A percentile compares a stretch with the other conserved stretches of the same genome.
These are phyloP conservation scores for Pygoscelis adeliae DNA, from an alignment of 2,113 vertebrate genomes.

Conservation along the genomic window DNA sequence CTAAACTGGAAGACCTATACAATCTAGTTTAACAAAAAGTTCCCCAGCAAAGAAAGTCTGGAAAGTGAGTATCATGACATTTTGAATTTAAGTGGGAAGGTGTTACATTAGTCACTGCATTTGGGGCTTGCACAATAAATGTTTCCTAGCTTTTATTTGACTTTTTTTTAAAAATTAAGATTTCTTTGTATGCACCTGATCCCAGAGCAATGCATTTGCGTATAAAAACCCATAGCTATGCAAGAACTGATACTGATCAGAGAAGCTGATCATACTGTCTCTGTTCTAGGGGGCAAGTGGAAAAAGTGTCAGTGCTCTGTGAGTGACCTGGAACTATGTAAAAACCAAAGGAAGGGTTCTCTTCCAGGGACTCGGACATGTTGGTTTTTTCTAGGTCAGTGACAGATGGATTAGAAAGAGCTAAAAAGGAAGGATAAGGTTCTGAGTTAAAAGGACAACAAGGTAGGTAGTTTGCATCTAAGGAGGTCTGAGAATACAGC, in stretches of 20 bases:
- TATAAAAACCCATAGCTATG: neutral
- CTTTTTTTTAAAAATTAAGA: neutral
- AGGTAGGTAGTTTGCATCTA: neutral
- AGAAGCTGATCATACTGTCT: neutral
- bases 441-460: neutral
- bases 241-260: neutral
- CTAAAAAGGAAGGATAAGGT: neutral
- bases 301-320: neutral
- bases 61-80: neutral
- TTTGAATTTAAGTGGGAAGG: neutral
- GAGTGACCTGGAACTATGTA: neutral
- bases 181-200: neutral
- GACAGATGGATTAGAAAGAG: neutral
- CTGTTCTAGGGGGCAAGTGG: neutral
- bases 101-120: neutral
- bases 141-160: neutral
- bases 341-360: neutral
- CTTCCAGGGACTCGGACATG: neutral
- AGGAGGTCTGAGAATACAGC: neutral
- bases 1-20: neutral
- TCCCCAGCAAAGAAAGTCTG: neutral
- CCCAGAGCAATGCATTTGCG: neutral
- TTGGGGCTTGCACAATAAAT: neutral
- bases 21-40: neutral
- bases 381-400: neutral